Conservation (phyloP, 2,113 vertebrate genomes). For the Vanacampus margaritifer region DNA sequence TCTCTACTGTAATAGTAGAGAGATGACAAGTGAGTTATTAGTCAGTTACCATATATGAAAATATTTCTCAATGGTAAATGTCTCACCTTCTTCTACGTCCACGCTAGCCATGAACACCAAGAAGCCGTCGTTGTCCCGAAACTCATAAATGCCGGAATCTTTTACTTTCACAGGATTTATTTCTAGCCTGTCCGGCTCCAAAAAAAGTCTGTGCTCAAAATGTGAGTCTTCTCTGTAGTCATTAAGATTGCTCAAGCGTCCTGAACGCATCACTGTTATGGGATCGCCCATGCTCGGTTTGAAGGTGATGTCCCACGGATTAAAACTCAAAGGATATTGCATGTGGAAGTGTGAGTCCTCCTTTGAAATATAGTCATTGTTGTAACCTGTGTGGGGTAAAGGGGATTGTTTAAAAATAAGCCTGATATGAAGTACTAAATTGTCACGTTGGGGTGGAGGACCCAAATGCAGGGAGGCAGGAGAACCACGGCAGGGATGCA, state of each 20-base stretch:
- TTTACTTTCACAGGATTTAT: rapidly evolving
- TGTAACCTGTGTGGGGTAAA: constrained; percentile 26
- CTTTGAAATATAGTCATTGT: rapidly evolving
- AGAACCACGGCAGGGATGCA: too few relatives aligned
- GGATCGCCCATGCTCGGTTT: rapidly evolving
- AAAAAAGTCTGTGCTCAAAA: rapidly evolving
- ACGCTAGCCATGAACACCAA: neutral
- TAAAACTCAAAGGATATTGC: rapidly evolving
- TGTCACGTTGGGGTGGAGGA: too few relatives aligned
- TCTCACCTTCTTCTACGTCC: constrained; percentile 8
- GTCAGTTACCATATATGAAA: neutral
- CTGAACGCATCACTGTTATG: neutral
- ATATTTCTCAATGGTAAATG: neutral
- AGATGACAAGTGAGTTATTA: neutral
- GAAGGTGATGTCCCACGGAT: constrained; percentile 16
- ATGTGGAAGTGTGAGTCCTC: neutral
- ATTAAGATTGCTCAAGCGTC: rapidly evolving
- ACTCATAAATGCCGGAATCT: constrained; percentile 33
- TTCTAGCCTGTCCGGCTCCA: rapidly evolving
- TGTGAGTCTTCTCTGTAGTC: rapidly evolving
- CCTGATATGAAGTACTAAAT: too few relatives aligned
- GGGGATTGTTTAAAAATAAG: neutral
- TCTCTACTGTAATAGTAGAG: neutral
- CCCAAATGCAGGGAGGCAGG: too few relatives aligned
- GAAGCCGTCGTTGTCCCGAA: constrained; percentile 28